Conservation (phyloP, 2,113 vertebrate species). For the Oriolus oriolus region DNA sequence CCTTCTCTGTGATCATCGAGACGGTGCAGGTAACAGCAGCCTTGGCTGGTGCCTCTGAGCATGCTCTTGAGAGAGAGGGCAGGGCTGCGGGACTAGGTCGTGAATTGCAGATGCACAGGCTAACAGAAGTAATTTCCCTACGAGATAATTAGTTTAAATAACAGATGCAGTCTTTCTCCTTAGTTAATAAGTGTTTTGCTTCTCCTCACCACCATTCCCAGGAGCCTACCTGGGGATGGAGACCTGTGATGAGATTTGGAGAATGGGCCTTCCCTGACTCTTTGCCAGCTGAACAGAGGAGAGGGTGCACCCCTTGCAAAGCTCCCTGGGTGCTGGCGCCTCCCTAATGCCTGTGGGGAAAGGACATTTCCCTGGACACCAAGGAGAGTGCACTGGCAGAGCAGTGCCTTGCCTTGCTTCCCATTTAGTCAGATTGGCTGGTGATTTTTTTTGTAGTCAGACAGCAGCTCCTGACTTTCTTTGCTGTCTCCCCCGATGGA, state of each 20-base stretch:
- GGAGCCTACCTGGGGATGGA: not conserved
- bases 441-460: not conserved
- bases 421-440: not conserved
- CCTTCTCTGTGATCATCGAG: conserved; percentile 89
- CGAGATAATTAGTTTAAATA: conserved; percentile 36
- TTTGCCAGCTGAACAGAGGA: not conserved
- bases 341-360: not conserved
- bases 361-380: not conserved
- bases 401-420: not conserved
- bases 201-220: not conserved
- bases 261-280: rapidly evolving
- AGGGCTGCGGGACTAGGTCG: not conserved
- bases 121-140: conserved; percentile 1
- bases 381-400: not conserved
- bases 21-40: conserved; percentile 82
- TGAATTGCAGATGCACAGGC: not conserved
- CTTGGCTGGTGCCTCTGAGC: rapidly evolving
- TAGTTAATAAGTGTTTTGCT: conserved; percentile 19
- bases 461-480: not conserved
- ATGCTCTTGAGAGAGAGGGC: not conserved
- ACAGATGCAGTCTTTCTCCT: not conserved
- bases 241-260: not conserved
- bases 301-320: not conserved
- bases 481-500: rapidly evolving
- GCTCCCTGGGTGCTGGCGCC: not conserved